phyloP scores from a whole-genome alignment of 2,113 vertebrate species.

The Gallinago media region DNA sequence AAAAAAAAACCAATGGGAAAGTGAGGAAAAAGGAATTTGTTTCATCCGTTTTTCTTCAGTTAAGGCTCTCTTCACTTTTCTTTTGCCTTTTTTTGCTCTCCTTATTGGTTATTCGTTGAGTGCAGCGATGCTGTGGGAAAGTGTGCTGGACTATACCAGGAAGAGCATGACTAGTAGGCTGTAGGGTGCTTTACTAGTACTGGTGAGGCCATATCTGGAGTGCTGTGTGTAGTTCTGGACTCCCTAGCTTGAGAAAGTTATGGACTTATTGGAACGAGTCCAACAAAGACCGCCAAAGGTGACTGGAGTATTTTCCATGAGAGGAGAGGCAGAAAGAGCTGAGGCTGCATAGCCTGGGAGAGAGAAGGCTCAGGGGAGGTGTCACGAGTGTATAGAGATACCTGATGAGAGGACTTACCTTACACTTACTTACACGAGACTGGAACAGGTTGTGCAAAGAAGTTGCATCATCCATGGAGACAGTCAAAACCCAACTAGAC shows the following conservation, averaged over 20 bases:
- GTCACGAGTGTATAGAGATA: neutral
- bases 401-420: neutral
- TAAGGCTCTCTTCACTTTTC: neutral
- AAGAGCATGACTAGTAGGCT: neutral
- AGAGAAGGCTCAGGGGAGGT: neutral
- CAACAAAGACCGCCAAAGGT: too few species aligned
- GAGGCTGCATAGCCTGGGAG: neutral
- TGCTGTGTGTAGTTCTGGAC: neutral
- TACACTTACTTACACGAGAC: neutral
- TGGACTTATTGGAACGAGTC: neutral
- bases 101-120: neutral
- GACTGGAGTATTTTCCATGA: neutral
- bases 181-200: neutral
- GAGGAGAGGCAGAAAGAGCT: neutral
- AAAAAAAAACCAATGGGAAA: neutral
- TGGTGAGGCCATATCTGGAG: neutral
- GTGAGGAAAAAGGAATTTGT: neutral
- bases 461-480: neutral
- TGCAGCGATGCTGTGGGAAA: neutral
- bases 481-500: neutral
- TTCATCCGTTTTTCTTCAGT: neutral
- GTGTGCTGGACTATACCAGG: neutral
- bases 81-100: neutral
- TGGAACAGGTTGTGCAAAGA: neutral
- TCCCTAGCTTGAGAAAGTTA: neutral